Conservation (phyloP, 1,140 invertebrate genomes). For the Megathymus violae region DNA sequence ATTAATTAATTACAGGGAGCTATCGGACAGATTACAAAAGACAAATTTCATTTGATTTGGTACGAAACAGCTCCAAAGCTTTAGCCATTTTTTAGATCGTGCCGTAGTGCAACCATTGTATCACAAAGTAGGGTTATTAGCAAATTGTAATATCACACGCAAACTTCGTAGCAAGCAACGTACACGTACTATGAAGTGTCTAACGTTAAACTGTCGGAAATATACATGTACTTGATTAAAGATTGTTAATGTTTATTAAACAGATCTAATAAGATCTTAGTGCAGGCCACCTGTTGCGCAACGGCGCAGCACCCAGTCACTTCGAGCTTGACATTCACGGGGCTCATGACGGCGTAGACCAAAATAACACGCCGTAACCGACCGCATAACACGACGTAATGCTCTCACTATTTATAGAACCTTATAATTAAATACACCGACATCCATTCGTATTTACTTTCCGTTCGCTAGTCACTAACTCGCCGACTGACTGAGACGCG, state of each 20-base stretch:
- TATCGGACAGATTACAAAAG: too few relatives aligned
- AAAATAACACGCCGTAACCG: slow-evolving; percentile 77
- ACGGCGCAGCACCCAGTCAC: slow-evolving; percentile 58
- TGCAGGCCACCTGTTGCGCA: slow-evolving; percentile 71
- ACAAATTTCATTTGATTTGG: too few relatives aligned
- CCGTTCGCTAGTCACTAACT: slow-evolving; percentile 52
- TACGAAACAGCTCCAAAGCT: too few relatives aligned
- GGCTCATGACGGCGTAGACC: slow-evolving; percentile 69
- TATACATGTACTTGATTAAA: slow-evolving; percentile 27
- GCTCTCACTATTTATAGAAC: slow-evolving; percentile 72
- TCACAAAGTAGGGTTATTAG: too few relatives aligned
- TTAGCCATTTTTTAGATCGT: too few relatives aligned
- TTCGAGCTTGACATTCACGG: slow-evolving; percentile 77
- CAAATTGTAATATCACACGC: too few relatives aligned
- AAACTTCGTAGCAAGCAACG: too few relatives aligned
- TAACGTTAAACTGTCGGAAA: too few relatives aligned
- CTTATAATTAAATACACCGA: slow-evolving; percentile 76
- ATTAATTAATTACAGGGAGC: too few relatives aligned
- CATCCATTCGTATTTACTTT: slow-evolving; percentile 62
- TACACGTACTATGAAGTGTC: too few relatives aligned
- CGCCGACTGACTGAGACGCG: slow-evolving; percentile 36
- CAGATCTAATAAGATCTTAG: slow-evolving; percentile 41
- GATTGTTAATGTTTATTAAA: slow-evolving; percentile 44
- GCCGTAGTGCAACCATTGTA: too few relatives aligned
- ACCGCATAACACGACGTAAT: slow-evolving; percentile 77